Base-by-base conservation (phyloP, 53 echinoderm and acorn worm genomes). In the Paracentrotus lividus region DNA sequence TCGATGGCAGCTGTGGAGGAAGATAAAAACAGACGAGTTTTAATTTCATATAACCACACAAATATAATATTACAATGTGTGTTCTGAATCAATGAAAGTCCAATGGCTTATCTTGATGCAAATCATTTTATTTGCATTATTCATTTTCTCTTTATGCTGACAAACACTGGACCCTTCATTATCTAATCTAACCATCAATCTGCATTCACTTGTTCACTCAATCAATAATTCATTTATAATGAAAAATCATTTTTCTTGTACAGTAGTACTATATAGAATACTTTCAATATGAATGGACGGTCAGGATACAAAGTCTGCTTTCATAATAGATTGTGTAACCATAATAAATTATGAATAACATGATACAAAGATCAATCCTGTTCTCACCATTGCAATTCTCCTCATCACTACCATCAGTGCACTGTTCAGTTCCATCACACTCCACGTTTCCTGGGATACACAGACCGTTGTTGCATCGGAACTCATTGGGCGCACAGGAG, bases 351-450 rank as follows among this genome's bases (percentile, higher is more conserved):
- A 54, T 54, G 54, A 15, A 54, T 54, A 54, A 54, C 14, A 26
- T 27, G 61, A 27, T 18, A n/a, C n/a, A 31, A 29, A 66, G 12
- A 32, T 8, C 21, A 29, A 43, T 58, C 44, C 26, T 77, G 20
- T 77, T 45, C 65, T 65, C 20, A 89, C 89, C 90, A 49, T 45
- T 67, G 52, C 90, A 90, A 1, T 77, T 57, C 4, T 31, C 24
- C 66, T 99, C 99, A 88, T 99, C 99, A 33, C 96, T 95, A 29
- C 95, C 95, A 87, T 99, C 96, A 0, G 57, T 8, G 57, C 99
- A 99, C 66, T 99, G 95, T 18, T 56, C 24, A 10, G 78, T 23
- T 3, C 94, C 95, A 51, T 99, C 85, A 66, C 99, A 99, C 58
- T 93, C 88, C 26, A 88, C 78, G 61, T 76, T 34, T 58, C 36